A percentile compares a stretch with the other conserved stretches of the same genome.
phyloP scores from a whole-genome alignment of 2,797 vertebrate genomes.

The Argyrosomus regius region DNA sequence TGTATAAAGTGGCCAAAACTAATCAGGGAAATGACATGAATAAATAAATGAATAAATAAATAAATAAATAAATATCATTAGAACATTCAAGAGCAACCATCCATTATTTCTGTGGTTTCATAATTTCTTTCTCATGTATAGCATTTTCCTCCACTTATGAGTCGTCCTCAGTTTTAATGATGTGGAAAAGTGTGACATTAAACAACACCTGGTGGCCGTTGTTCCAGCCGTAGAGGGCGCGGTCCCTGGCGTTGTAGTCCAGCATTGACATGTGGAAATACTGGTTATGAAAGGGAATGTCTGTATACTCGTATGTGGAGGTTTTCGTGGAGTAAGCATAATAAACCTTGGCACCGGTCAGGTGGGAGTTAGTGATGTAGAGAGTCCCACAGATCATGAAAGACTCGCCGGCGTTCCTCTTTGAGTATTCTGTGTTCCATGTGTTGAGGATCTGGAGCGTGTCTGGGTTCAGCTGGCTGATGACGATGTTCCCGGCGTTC shows the following conservation, averaged over 20 bases:
- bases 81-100: slow-evolving; percentile 65
- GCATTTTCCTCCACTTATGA: slow-evolving; percentile 80
- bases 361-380: slow-evolving; percentile 98
- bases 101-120: neutral
- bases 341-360: slow-evolving; percentile 98
- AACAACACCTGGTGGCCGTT: slow-evolving; percentile 99
- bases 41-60: slow-evolving; percentile 44
- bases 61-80: slow-evolving; percentile 31
- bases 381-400: slow-evolving; percentile 99
- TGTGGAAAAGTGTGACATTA: slow-evolving; percentile 98
- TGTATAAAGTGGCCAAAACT: slow-evolving; percentile 1
- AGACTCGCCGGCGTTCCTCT: slow-evolving; percentile 97
- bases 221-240: slow-evolving; percentile 98
- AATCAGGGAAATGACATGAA: neutral
- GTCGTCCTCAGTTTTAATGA: slow-evolving; percentile 97
- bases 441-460: slow-evolving; percentile 94
- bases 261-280: slow-evolving; percentile 99
- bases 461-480: slow-evolving; percentile 94
- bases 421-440: slow-evolving; percentile 99
- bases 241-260: slow-evolving; percentile 97
- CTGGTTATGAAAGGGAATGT: slow-evolving; percentile 99
- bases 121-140: neutral
- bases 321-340: slow-evolving; percentile 98
- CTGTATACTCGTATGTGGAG: slow-evolving; percentile 96
- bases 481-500: slow-evolving; percentile 98